These are phyloP conservation scores for Macaria notata DNA, from an alignment of 2,888 invertebrate genomes.

Conservation along the genomic window DNA sequence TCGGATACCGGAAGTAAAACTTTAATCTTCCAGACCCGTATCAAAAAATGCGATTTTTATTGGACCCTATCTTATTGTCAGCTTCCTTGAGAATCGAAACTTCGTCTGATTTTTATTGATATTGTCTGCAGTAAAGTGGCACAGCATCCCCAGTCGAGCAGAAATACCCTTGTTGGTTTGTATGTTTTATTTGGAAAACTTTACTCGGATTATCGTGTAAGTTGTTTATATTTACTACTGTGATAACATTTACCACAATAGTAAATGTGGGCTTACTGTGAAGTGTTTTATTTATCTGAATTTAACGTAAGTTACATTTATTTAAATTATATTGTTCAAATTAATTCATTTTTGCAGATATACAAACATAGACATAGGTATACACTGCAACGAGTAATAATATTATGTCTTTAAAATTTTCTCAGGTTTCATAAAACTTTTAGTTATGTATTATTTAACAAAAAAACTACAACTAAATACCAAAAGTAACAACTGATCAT, in stretches of 20 bases:
- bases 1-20: slow-evolving; percentile 34
- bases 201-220: slow-evolving; percentile 13
- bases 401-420: neutral
- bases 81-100: slow-evolving; percentile 39
- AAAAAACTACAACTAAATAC: neutral
- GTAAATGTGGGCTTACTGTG: slow-evolving; percentile 1
- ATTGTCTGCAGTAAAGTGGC: slow-evolving; percentile 25
- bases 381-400: too few species aligned
- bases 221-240: slow-evolving; percentile 12
- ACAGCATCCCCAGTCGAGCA: slow-evolving; percentile 8
- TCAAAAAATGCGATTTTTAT: slow-evolving; percentile 47
- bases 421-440: neutral
- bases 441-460: neutral
- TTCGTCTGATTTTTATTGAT: slow-evolving; percentile 38
- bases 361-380: too few species aligned
- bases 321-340: neutral
- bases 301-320: neutral
- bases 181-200: slow-evolving; percentile 13
- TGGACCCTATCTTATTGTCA: slow-evolving; percentile 45
- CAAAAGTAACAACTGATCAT: neutral
- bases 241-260: slow-evolving; percentile 11
- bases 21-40: slow-evolving; percentile 53
- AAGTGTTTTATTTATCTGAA: slow-evolving; percentile 3
- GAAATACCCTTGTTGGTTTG: slow-evolving; percentile 13
- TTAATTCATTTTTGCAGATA: too few species aligned